Conservation (phyloP, 2,888 invertebrate species). For the Nomada fucata region DNA sequence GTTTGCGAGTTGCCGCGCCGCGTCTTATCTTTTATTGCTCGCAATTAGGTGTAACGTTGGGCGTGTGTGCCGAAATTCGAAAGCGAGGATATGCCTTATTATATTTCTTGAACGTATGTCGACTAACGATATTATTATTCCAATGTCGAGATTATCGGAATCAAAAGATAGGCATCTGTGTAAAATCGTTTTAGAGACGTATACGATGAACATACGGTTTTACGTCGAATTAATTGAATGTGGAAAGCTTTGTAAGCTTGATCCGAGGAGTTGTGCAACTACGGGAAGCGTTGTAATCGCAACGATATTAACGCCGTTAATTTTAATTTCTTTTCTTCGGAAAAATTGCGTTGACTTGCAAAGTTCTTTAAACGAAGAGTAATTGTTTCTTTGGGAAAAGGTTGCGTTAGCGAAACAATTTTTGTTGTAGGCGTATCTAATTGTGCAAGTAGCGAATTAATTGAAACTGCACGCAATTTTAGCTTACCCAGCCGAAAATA, state of each 20-base stretch:
- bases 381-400: too few species aligned
- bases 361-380: too few species aligned
- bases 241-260: too few species aligned
- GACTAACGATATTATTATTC: background rate
- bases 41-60: constrained; percentile 23
- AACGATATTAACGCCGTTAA: too few species aligned
- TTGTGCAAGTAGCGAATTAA: background rate
- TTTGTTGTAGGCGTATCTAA: background rate
- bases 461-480: background rate
- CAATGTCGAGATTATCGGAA: background rate
- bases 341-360: too few species aligned
- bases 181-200: too few species aligned
- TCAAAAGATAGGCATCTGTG: background rate
- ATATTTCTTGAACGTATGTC: background rate
- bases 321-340: too few species aligned
- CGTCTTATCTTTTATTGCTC: constrained; percentile 30
- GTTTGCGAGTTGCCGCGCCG: constrained; percentile 1
- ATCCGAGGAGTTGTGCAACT: too few species aligned
- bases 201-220: background rate
- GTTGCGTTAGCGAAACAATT: background rate
- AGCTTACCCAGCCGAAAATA: background rate
- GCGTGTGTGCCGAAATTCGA: constrained; percentile 19
- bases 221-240: too few species aligned
- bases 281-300: too few species aligned
- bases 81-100: background rate